phyloP scores from a whole-genome alignment of 2,797 vertebrate species.

The Oreochromis mossambicus region DNA sequence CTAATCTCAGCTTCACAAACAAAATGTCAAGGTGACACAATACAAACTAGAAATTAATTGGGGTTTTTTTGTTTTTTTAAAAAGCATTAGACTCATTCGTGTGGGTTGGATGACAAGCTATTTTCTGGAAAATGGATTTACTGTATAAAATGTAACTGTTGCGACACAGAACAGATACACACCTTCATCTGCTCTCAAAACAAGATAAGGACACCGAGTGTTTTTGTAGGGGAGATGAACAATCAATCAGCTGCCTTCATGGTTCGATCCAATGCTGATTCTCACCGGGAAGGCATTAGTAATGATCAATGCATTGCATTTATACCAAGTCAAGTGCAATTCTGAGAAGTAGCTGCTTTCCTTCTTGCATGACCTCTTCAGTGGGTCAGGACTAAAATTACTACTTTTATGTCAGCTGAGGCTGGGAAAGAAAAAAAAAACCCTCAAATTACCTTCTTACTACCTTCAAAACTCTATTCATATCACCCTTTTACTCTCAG shows the following conservation, averaged over 20 bases:
- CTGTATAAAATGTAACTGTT: neutral
- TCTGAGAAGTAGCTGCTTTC: neutral
- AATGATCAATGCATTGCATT: slow-evolving; percentile 41
- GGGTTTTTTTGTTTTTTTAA: neutral
- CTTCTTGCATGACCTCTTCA: neutral
- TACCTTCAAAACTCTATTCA: neutral
- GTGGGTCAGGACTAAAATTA: neutral
- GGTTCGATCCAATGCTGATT: neutral
- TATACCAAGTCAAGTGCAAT: neutral
- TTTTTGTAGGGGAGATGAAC: neutral
- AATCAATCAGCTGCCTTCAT: slow-evolving; percentile 8
- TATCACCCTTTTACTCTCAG: neutral
- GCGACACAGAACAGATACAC: neutral
- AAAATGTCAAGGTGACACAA: neutral
- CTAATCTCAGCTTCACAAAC: neutral
- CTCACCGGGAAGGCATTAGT: slow-evolving; percentile 37
- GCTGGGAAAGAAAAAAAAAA: fast-evolving
- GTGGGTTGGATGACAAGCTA: neutral
- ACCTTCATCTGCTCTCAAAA: neutral
- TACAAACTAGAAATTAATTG: neutral
- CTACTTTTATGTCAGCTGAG: neutral
- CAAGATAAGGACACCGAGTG: slow-evolving; percentile 1
- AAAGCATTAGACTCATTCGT: neutral
- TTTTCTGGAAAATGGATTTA: neutral
- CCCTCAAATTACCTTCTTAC: neutral